phyloP scores from a whole-genome alignment of 2,797 vertebrate genomes.

The Periophthalmus magnuspinnatus region DNA sequence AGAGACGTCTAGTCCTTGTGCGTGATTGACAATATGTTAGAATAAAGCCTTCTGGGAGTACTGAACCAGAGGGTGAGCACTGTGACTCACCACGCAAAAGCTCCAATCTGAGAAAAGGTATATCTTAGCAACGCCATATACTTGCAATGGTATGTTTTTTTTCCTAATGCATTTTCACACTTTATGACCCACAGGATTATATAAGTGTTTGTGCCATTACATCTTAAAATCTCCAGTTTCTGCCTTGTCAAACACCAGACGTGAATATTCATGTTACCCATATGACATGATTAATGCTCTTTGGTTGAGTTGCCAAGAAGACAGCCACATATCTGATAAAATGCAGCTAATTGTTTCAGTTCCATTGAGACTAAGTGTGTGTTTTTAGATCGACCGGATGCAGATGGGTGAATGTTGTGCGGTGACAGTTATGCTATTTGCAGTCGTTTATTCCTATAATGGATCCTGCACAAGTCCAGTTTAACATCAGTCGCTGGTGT shows the following conservation, averaged over 20 bases:
- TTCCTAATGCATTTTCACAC: not conserved
- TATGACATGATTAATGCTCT: constrained; percentile 34
- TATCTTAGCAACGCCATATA: not conserved
- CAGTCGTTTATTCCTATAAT: too few species aligned
- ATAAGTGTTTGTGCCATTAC: constrained; percentile 17
- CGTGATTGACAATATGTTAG: constrained; percentile 15
- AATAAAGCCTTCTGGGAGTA: constrained; percentile 7
- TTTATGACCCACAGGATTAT: not conserved
- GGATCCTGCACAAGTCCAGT: too few species aligned
- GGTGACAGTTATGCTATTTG: constrained; percentile 13
- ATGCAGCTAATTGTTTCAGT: constrained; percentile 2
- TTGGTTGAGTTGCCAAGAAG: constrained; percentile 29
- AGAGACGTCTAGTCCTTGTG: constrained; percentile 12
- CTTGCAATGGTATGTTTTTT: not conserved
- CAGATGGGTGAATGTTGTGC: constrained; percentile 23
- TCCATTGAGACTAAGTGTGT: constrained; percentile 31
- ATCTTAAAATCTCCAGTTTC: constrained; percentile 18
- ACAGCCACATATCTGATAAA: constrained; percentile 23
- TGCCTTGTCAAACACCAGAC: constrained; percentile 28
- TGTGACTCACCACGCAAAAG: constrained; percentile 1
- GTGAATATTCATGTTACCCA: constrained; percentile 38
- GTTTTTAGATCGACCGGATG: constrained; percentile 9
- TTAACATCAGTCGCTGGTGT: constrained; percentile 42
- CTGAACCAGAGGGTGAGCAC: constrained; percentile 2
- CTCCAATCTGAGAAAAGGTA: not conserved